phyloP scores from a whole-genome alignment of 37 sponge, comb jelly and placozoan genomes.

The Chondrilla cf. caribensis region DNA sequence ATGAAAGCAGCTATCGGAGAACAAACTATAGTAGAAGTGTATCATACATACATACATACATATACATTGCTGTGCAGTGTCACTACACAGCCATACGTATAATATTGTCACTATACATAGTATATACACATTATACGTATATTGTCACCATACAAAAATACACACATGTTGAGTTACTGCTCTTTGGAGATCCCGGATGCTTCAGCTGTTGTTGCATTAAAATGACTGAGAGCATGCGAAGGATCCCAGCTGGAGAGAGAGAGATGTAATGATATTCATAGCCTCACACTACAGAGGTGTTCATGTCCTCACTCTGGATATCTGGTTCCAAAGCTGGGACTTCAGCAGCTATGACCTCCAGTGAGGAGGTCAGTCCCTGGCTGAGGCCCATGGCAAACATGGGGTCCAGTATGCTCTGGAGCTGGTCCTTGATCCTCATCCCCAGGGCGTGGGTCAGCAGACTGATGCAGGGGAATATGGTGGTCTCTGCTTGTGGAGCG shows the following conservation, averaged over 20 bases:
- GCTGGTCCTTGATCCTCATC: slow-evolving; percentile 36
- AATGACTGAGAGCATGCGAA: slow-evolving; percentile 74
- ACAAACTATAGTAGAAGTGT: no score
- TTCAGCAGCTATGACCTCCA: slow-evolving; percentile 50
- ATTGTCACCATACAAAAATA: neutral
- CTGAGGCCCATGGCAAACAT: slow-evolving; percentile 74
- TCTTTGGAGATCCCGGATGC: slow-evolving; percentile 75
- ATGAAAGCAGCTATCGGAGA: slow-evolving; percentile 4
- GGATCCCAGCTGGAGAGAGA: slow-evolving; percentile 60
- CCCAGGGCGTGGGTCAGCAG: slow-evolving; percentile 78
- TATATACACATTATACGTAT: neutral
- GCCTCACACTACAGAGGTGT: neutral
- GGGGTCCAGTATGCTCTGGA: slow-evolving; percentile 56
- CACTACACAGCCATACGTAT: no score
- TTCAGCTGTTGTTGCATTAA: slow-evolving; percentile 59
- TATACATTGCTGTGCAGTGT: no score
- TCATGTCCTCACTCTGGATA: slow-evolving; percentile 59
- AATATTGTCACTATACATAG: no score
- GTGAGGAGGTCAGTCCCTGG: slow-evolving; percentile 54
- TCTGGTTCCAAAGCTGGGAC: slow-evolving; percentile 56
- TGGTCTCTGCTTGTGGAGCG: slow-evolving; percentile 34
- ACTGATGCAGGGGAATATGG: slow-evolving; percentile 84
- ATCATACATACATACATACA: no score
- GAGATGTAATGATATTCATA: neutral
- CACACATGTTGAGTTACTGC: neutral